These are phyloP conservation scores for Elephas maximus DNA, from an alignment of 2,113 vertebrate species.

Conservation along the genomic window DNA sequence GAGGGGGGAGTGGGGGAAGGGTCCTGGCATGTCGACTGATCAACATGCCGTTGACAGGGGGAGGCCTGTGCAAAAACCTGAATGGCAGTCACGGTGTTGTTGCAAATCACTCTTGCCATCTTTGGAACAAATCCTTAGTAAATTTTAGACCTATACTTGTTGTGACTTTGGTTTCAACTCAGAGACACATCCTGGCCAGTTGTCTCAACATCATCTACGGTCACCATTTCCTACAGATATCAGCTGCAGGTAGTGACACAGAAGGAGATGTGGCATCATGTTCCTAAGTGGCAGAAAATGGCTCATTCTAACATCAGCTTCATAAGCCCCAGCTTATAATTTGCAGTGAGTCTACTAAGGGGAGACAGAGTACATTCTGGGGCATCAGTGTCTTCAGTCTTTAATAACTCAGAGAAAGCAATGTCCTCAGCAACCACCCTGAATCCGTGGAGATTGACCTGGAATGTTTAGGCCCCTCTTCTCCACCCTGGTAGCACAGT, in stretches of 20 bases:
- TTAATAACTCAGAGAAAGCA: neutral
- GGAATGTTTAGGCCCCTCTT: neutral
- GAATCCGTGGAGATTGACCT: neutral
- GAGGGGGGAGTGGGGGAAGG: fast-evolving
- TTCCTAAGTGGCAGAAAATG: neutral
- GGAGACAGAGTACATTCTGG: neutral
- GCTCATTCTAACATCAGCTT: neutral
- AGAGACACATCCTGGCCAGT: neutral
- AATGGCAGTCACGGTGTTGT: neutral
- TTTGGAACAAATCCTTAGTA: neutral
- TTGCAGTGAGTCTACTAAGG: neutral
- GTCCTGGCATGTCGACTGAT: fast-evolving
- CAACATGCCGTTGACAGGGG: fast-evolving
- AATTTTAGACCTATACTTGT: fast-evolving
- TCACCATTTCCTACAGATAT: neutral
- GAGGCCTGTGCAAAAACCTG: neutral
- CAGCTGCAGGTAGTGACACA: fast-evolving
- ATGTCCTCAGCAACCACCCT: fast-evolving
- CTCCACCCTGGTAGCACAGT: no score
- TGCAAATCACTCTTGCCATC: neutral
- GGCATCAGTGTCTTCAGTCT: neutral
- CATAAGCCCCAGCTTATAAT: neutral
- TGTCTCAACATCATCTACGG: neutral
- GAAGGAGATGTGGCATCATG: neutral
- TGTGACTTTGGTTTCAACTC: neutral